Percentiles rank a stretch among this genome's conserved stretches.
phyloP scores from a whole-genome alignment of 2,888 invertebrate species.

The Acanthosepion pharaonis region DNA sequence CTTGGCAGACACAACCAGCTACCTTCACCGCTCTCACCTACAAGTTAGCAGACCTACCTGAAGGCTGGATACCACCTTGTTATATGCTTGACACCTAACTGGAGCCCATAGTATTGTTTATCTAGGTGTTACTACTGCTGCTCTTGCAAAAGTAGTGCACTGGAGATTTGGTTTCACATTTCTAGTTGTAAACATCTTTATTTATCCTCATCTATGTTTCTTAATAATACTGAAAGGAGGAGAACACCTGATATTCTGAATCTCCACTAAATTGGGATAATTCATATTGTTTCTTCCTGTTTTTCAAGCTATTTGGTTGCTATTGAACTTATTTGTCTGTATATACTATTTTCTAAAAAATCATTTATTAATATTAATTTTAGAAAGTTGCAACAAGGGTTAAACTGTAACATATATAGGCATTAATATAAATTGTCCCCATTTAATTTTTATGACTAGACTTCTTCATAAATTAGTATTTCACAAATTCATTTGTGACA shows the following conservation, averaged over 20 bases:
- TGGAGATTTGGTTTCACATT: not conserved
- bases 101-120: not conserved
- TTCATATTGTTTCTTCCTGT: not conserved
- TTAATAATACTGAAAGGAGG: not conserved
- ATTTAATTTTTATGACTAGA: too few species aligned
- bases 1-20: not conserved
- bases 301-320: too few species aligned
- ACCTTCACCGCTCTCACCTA: not conserved
- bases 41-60: not conserved
- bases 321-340: too few species aligned
- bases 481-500: too few species aligned
- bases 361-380: too few species aligned
- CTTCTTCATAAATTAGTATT: too few species aligned
- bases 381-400: too few species aligned
- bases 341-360: too few species aligned
- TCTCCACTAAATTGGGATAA: not conserved
- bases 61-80: not conserved
- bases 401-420: too few species aligned
- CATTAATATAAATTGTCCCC: too few species aligned
- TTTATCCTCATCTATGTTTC: not conserved
- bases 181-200: not conserved
- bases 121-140: not conserved
- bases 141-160: not conserved
- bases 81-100: not conserved
- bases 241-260: not conserved